phyloP scores from a whole-genome alignment of 2,797 vertebrate species.

The Muraenolepis orangiensis region DNA sequence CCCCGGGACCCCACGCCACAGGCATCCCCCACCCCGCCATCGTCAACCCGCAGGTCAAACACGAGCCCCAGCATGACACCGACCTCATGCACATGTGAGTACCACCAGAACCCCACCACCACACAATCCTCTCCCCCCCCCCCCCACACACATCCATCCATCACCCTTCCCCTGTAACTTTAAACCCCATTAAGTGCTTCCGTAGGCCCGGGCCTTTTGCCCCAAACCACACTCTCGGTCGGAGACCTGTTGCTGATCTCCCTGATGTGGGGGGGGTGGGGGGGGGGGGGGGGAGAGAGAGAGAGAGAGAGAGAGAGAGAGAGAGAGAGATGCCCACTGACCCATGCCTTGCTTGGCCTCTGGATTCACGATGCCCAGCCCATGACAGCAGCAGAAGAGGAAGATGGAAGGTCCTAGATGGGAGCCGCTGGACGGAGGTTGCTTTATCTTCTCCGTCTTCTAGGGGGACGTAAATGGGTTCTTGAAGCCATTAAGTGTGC shows the following conservation, averaged over 20 bases:
- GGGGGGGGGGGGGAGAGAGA: no score
- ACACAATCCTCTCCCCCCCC: neutral
- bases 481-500: slow-evolving; percentile 51
- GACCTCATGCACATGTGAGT: slow-evolving; percentile 99
- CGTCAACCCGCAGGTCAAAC: slow-evolving; percentile 98
- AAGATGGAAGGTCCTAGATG: slow-evolving; percentile 59
- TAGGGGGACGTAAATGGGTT: slow-evolving; percentile 36
- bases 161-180: neutral
- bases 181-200: neutral
- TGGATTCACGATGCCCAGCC: slow-evolving; percentile 54
- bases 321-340: slow-evolving; percentile 48
- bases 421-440: slow-evolving; percentile 48
- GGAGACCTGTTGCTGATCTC: neutral
- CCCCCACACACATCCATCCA: neutral
- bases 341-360: slow-evolving; percentile 59
- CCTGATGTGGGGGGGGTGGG: neutral
- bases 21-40: slow-evolving; percentile 99
- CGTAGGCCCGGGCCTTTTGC: neutral
- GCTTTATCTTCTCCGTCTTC: slow-evolving; percentile 37
- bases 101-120: slow-evolving; percentile 6
- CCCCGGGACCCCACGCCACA: slow-evolving; percentile 92
- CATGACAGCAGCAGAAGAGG: neutral
- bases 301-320: neutral
- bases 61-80: slow-evolving; percentile 92
- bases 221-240: neutral